A percentile compares a stretch with the other conserved stretches of the same genome.
Conservation (phyloP, 1,140 invertebrate genomes). For the Telenomus remus region DNA sequence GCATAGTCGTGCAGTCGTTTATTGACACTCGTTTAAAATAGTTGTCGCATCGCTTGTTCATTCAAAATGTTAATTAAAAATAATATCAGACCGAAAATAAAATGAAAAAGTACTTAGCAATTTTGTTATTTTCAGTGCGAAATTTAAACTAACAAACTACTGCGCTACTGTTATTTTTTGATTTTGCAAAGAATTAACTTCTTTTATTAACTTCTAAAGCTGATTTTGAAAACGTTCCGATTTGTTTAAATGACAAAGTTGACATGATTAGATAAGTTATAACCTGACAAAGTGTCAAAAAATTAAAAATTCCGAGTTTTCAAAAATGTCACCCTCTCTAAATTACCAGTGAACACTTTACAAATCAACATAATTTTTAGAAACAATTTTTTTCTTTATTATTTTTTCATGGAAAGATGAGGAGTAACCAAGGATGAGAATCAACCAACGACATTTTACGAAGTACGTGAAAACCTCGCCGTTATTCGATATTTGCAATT, state of each 20-base stretch:
- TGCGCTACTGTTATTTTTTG: too few relatives aligned
- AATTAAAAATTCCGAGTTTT: background rate
- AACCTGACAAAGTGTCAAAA: conserved; percentile 21
- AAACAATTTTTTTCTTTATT: too few relatives aligned
- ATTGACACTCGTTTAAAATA: background rate
- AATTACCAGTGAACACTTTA: conserved; percentile 23
- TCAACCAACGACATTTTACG: background rate
- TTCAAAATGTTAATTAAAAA: background rate
- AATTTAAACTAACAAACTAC: background rate
- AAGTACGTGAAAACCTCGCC: background rate
- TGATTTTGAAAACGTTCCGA: too few relatives aligned
- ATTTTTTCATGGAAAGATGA: too few relatives aligned
- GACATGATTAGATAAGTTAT: conserved; percentile 12
- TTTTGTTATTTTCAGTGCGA: background rate
- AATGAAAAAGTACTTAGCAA: background rate
- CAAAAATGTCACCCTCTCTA: conserved; percentile 7
- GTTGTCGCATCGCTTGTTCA: background rate
- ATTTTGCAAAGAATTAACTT: too few relatives aligned
- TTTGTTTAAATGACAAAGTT: too few relatives aligned
- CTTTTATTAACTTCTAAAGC: too few relatives aligned
- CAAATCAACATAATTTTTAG: too few relatives aligned
- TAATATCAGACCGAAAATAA: background rate
- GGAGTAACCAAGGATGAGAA: too few relatives aligned
- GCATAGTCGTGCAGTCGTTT: background rate
- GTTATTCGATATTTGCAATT: too few relatives aligned